Percentiles rank a stretch among this genome's conserved stretches.
These are phyloP conservation scores for Paralvinella palmiformis DNA, from an alignment of 1,140 invertebrate genomes.

Conservation along the genomic window DNA sequence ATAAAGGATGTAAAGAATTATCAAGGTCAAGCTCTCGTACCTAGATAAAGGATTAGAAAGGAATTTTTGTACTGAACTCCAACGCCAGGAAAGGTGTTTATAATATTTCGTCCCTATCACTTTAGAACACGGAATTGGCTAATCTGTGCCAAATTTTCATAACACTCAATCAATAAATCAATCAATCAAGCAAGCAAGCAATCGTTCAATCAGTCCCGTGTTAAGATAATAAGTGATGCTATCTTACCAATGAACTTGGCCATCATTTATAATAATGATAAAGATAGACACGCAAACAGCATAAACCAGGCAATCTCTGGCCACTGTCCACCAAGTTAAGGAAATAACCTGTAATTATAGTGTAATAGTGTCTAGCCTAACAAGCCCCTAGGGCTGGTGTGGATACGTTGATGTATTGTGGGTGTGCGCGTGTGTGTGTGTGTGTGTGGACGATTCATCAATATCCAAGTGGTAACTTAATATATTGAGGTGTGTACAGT, in stretches of 20 bases:
- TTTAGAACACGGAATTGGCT: neutral
- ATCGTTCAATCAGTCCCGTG: constrained; percentile 75
- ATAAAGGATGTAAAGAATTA: neutral
- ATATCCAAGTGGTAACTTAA: constrained; percentile 12
- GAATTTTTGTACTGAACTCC: neutral
- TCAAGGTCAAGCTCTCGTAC: neutral
- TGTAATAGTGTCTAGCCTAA: neutral
- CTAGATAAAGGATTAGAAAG: neutral
- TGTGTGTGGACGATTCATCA: neutral
- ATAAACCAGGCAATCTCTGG: constrained; percentile 92
- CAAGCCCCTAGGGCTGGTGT: neutral
- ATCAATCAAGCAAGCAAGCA: no score
- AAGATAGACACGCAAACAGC: constrained; percentile 81
- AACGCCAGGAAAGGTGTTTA: neutral
- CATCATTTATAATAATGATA: constrained; percentile 59
- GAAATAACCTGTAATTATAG: constrained; percentile 21
- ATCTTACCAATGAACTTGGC: constrained; percentile 51
- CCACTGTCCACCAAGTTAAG: constrained; percentile 65
- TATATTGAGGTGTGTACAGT: constrained; percentile 18
- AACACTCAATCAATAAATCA: neutral
- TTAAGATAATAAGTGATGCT: constrained; percentile 79
- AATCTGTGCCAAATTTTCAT: neutral
- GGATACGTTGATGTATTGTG: neutral
- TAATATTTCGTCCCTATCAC: neutral
- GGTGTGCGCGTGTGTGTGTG: neutral